phyloP scores from a whole-genome alignment of 2,113 vertebrate species.

The Trematocara nigrifrons region DNA sequence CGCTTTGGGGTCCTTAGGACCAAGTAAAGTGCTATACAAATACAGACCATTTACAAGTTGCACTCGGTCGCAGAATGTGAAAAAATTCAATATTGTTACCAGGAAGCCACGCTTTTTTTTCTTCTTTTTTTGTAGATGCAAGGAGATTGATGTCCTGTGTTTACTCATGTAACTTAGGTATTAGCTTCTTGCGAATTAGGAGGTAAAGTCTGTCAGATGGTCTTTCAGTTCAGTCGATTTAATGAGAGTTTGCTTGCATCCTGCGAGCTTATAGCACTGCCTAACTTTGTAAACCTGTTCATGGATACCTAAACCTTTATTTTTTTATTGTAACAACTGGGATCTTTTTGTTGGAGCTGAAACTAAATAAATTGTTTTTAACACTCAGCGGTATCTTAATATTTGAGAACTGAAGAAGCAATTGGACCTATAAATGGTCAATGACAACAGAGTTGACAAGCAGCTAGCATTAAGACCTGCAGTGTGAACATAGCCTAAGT shows the following conservation, averaged over 20 bases:
- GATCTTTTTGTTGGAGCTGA: neutral
- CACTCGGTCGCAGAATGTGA: neutral
- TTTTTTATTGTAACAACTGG: neutral
- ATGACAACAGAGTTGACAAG: neutral
- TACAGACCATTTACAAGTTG: neutral
- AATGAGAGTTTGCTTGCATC: neutral
- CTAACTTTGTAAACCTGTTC: neutral
- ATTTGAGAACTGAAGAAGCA: neutral
- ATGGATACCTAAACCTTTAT: neutral
- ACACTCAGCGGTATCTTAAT: neutral
- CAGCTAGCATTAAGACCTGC: neutral
- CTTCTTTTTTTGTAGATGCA: neutral
- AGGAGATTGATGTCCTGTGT: neutral
- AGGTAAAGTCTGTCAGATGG: neutral
- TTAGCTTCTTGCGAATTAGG: neutral
- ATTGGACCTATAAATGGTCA: neutral
- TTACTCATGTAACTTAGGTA: neutral
- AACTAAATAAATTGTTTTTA: neutral
- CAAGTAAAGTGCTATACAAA: too few relatives aligned
- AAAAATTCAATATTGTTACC: neutral
- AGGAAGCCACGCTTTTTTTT: neutral
- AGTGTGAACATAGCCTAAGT: neutral
- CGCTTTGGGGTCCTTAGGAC: too few relatives aligned
- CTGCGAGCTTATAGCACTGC: neutral
- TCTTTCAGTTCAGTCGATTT: neutral